Base-by-base conservation (phyloP, 2,113 vertebrate genomes). In the Dicerorhinus sumatrensis region DNA sequence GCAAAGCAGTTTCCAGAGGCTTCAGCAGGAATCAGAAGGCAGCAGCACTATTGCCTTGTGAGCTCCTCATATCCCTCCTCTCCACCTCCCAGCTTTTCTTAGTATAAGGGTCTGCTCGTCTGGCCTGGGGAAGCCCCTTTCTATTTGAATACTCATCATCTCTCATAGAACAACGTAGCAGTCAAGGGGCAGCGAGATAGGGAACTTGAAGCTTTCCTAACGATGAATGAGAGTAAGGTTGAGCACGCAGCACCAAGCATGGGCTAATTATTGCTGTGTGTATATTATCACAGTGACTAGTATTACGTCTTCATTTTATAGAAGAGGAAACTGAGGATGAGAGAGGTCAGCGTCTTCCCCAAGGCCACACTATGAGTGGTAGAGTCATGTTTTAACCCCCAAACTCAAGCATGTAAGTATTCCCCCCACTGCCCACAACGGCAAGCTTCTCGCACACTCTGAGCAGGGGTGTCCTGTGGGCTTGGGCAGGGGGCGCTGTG, bases 371-470 rank as follows among this genome's bases (percentile, higher is more conserved):
- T 18, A 0, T n/a, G 10, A 67, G 62, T 7, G 13, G 31, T 31
- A 29, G 8, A 77, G 63, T 69, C 60, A 33, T 36, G 27, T 70
- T 88, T 54, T 54, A 48, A 70, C 14, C 11, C 1, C n/a, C 11
- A 70, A 9, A 36, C 20, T 31, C 42, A n/a, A n/a, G 69, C 20
- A 17, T 4, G 46, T 20, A 16, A 21, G 27, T 27, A 13, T 1
- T n/a, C 6, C 3, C 31, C 12, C 1, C 4, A 6, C 31, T 0
- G 18, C 21, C 54, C 29, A 1, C 33, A 3, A 7, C 8, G 33
- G 27, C 2, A 0, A n/a, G 79, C 46, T 18, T 33, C 18, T 73
- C n/a, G 3, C 9, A 14, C 3, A 2, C 48, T 16, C 1, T 0
- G 3, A 33, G 67, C 33, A 12, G 58, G 36, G 46, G 11, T 75